These are phyloP conservation scores for Empidonax traillii DNA, from an alignment of 2,113 vertebrate species.

Conservation along the genomic window DNA sequence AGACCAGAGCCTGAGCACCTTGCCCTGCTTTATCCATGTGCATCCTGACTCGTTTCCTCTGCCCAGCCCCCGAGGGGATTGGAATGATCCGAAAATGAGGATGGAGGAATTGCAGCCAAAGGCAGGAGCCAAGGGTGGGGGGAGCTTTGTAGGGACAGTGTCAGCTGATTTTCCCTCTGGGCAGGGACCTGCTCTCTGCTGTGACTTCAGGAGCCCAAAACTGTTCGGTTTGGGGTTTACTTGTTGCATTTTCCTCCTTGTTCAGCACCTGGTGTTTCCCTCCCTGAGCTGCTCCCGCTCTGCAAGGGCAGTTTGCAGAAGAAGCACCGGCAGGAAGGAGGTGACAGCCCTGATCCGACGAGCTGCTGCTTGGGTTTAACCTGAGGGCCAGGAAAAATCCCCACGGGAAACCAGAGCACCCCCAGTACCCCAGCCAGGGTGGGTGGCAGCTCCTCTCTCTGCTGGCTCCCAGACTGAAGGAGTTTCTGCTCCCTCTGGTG, in stretches of 20 bases:
- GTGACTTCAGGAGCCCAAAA: not conserved
- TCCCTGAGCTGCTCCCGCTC: not conserved
- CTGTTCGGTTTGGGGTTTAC: not conserved
- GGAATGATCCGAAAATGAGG: not conserved
- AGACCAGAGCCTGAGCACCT: not conserved
- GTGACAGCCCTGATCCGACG: not conserved
- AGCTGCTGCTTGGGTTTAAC: not conserved
- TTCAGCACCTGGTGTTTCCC: not conserved
- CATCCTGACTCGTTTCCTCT: not conserved
- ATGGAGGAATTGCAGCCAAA: not conserved
- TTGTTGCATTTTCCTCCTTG: not conserved
- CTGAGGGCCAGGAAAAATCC: not conserved
- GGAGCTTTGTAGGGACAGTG: not conserved
- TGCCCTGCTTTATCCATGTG: not conserved
- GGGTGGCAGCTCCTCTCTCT: not conserved
- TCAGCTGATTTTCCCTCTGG: not conserved
- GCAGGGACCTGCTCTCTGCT: not conserved
- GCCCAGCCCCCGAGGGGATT: not conserved
- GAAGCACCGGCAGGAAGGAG: not conserved
- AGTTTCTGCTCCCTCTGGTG: conserved; percentile 63
- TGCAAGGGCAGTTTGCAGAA: not conserved
- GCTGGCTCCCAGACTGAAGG: not conserved
- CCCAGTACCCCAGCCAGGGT: fast-evolving
- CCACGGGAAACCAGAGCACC: not conserved
- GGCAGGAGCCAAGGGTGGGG: not conserved